phyloP scores from a whole-genome alignment of 2,888 invertebrate genomes.

The Pheosia tremula region DNA sequence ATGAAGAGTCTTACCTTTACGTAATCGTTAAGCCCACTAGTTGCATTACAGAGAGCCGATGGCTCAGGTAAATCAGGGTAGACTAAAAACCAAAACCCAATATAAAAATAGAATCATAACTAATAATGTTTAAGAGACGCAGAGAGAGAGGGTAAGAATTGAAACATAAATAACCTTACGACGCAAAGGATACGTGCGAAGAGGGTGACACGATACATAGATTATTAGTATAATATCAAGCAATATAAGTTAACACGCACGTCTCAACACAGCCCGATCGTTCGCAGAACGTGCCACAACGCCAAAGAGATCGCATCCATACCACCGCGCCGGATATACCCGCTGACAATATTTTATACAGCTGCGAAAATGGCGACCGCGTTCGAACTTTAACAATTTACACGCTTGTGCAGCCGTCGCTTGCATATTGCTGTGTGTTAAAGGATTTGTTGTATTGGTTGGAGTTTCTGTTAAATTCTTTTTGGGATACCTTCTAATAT shows the following conservation, averaged over 20 bases:
- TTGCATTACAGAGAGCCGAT: no score
- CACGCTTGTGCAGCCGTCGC: constrained; percentile 55
- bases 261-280: background rate
- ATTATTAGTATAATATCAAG: background rate
- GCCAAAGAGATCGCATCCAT: constrained; percentile 60
- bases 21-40: no score
- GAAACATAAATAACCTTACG: no score
- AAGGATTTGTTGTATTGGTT: constrained; percentile 32
- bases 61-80: no score
- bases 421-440: constrained; percentile 54
- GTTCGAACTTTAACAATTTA: constrained; percentile 77
- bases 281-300: constrained; percentile 63
- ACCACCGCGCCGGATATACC: constrained; percentile 50
- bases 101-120: no score
- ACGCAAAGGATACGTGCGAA: no score
- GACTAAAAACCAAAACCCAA: no score
- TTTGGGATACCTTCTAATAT: no score
- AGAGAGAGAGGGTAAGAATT: no score
- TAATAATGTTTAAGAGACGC: no score
- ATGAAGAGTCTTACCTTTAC: no score
- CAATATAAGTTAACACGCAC: background rate
- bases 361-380: constrained; percentile 75
- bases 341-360: constrained; percentile 75
- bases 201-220: background rate
- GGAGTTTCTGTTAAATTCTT: constrained; percentile 8